Evolutionary conservation across 2,113 vertebrate genomes (phyloP).

Genomic region (Phrynosoma blainvillii): DNA sequence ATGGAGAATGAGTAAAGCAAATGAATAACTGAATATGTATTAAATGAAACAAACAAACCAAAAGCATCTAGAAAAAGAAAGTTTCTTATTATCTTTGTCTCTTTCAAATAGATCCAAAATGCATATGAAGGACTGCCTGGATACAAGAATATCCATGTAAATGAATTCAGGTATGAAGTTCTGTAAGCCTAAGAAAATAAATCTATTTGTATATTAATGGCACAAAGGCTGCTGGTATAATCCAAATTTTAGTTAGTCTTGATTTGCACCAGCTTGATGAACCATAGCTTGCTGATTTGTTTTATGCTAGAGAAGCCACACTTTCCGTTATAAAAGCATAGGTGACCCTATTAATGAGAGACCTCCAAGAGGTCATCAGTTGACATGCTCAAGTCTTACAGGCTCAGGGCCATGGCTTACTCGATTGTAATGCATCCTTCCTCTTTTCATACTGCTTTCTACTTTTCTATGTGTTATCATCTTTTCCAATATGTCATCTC

Average conservation of each 20-base stretch:
- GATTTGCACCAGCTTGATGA: neutral
- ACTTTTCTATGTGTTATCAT: too few species aligned
- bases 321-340: neutral
- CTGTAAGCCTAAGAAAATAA: neutral
- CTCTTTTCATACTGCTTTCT: too few species aligned
- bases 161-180: constrained; percentile 87
- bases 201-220: neutral
- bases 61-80: neutral
- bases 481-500: too few species aligned
- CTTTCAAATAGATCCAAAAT: constrained; percentile 80
- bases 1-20: neutral
- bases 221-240: neutral
- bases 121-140: constrained; percentile 86
- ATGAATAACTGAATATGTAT: neutral
- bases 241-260: neutral
- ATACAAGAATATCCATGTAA: constrained; percentile 83
- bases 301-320: neutral
- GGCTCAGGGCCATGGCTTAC: too few species aligned
- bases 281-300: neutral
- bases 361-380: too few species aligned
- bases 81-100: constrained; percentile 20
- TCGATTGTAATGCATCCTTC: too few species aligned
- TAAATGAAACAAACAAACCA: neutral
- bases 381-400: too few species aligned
- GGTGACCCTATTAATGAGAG: too few species aligned